phyloP scores from a whole-genome alignment of 2,113 vertebrate species.

The Spilogale gracilis region DNA sequence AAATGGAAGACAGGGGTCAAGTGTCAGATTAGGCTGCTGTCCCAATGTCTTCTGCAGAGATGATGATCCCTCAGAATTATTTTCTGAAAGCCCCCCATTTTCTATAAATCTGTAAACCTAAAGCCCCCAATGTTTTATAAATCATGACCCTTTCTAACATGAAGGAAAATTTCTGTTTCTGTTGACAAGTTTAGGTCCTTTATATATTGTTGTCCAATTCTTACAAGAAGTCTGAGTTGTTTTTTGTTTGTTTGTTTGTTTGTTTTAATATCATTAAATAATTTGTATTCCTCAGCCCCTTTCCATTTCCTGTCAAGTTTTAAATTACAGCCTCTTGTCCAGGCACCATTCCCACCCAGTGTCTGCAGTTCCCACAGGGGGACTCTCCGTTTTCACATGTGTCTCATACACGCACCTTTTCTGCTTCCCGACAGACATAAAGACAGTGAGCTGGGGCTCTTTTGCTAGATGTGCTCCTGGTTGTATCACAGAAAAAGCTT shows the following conservation, averaged over 20 bases:
- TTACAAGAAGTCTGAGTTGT: not conserved
- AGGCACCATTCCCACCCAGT: not conserved
- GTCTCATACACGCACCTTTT: fast-evolving
- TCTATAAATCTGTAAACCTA: not conserved
- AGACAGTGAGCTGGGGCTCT: not conserved
- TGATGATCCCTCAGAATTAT: not conserved
- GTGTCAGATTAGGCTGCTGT: not conserved
- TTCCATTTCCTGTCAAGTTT: not conserved
- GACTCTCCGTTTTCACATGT: not conserved
- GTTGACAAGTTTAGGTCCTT: not conserved
- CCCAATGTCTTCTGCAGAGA: not conserved
- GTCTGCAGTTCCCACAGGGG: not conserved
- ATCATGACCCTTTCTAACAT: not conserved
- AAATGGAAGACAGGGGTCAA: not conserved
- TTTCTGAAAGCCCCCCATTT: not conserved
- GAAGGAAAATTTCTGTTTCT: not conserved
- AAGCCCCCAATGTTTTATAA: not conserved
- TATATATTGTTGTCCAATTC: not conserved
- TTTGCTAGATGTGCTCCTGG: not conserved
- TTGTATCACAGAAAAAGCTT: not conserved
- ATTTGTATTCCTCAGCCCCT: not conserved
- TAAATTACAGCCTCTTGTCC: not conserved
- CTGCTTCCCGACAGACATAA: not conserved
- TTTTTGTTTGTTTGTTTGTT: not conserved
- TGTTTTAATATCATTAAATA: not conserved